phyloP scores from a whole-genome alignment of 1,140 invertebrate genomes.

The Hormaphis cornu region DNA sequence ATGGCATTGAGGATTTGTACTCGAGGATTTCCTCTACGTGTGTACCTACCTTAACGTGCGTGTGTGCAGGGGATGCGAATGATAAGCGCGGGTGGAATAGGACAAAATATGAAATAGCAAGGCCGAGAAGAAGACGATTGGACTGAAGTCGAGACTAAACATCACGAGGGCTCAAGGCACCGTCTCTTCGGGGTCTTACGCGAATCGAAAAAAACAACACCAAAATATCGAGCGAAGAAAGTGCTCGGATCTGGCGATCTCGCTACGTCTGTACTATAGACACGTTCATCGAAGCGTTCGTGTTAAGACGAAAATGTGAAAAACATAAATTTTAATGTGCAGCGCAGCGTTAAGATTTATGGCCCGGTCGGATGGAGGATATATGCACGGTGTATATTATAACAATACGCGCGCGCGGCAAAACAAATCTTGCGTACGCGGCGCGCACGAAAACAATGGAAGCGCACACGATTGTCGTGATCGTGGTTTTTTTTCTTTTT shows the following conservation, averaged over 20 bases:
- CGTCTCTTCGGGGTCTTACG: neutral
- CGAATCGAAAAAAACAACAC: neutral
- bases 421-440: neutral
- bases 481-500: conserved; percentile 1
- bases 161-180: neutral
- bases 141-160: neutral
- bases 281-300: no score
- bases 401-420: neutral
- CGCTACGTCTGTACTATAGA: no score
- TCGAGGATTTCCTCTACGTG: no score
- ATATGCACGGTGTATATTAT: neutral
- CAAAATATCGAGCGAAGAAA: no score
- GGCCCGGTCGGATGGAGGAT: neutral
- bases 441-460: conserved; percentile 14
- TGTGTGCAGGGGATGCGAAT: no score
- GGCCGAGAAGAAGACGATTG: neutral
- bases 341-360: conserved; percentile 15
- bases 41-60: no score
- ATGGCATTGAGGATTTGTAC: no score
- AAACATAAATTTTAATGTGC: neutral
- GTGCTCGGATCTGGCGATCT: no score
- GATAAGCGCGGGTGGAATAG: no score
- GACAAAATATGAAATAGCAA: no score
- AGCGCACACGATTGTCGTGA: conserved; percentile 24
- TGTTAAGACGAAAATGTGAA: neutral